These are phyloP conservation scores for Piprites chloris DNA, from an alignment of 2,113 vertebrate genomes.

Conservation along the genomic window DNA sequence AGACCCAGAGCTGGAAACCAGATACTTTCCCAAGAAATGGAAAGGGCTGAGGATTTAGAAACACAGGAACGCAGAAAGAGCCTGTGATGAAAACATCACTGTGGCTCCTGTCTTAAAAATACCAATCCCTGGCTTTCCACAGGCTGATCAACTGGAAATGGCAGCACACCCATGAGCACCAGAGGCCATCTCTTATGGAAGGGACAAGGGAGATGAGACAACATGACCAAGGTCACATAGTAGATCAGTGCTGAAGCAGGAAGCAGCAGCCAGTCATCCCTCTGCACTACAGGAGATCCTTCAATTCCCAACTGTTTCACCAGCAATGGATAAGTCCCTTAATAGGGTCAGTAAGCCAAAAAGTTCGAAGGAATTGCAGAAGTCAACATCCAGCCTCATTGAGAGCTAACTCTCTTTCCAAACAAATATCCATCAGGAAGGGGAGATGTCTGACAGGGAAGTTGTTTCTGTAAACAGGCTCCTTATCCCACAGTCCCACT, in stretches of 20 bases:
- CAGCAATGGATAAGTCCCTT: background rate
- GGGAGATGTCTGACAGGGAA: background rate
- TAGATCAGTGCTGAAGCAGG: background rate
- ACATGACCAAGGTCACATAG: background rate
- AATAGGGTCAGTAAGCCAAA: background rate
- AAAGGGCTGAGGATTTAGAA: background rate
- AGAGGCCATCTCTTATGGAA: rapidly evolving
- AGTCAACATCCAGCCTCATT: background rate
- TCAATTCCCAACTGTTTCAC: background rate
- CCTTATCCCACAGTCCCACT: background rate
- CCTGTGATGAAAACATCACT: background rate
- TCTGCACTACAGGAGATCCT: background rate
- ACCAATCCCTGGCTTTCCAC: rapidly evolving
- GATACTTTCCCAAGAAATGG: conserved; percentile 55
- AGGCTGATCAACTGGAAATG: background rate
- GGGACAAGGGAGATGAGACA: background rate
- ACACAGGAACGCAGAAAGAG: background rate
- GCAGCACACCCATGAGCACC: background rate
- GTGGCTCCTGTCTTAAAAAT: background rate
- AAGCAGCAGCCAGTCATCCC: background rate
- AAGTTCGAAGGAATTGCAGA: background rate
- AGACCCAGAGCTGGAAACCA: conserved; percentile 44
- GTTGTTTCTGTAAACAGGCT: background rate
- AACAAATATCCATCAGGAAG: background rate
- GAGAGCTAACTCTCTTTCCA: background rate